phyloP scores from a whole-genome alignment of 1,140 invertebrate species.

The Temnothorax curvispinosus region DNA sequence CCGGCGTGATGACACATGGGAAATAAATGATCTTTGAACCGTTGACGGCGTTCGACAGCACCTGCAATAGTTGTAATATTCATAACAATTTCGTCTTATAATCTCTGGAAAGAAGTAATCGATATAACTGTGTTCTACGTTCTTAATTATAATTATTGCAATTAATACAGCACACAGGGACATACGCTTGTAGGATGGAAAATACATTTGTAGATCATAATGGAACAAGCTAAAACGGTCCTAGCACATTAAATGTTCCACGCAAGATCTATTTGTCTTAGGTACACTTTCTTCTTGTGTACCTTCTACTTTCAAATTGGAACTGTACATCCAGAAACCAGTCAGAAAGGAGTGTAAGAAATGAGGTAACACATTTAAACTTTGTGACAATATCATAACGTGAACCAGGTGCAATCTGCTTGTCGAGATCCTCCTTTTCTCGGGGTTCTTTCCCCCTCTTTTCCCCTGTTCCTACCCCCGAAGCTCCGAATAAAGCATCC shows the following conservation, averaged over 20 bases:
- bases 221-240: not conserved
- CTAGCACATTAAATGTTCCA: not conserved
- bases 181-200: not conserved
- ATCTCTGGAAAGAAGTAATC: not conserved
- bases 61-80: constrained; percentile 18
- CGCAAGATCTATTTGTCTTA: not conserved
- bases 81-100: not conserved
- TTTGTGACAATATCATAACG: not conserved
- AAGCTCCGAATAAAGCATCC: constrained; percentile 39
- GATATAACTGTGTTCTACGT: not conserved
- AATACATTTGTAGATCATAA: not conserved
- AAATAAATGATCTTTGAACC: constrained; percentile 67
- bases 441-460: not conserved
- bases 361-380: not conserved
- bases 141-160: not conserved
- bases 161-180: not conserved
- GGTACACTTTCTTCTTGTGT: not conserved
- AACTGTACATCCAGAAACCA: not conserved
- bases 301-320: not conserved
- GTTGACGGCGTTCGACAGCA: constrained; percentile 18
- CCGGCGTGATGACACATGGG: constrained; percentile 76
- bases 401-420: not conserved
- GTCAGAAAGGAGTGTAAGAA: not conserved
- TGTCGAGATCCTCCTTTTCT: not conserved
- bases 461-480: not conserved